Percentiles rank a stretch among this genome's conserved stretches.
Conservation (phyloP, 2,113 vertebrate genomes). For the Oenanthe oenanthe region DNA sequence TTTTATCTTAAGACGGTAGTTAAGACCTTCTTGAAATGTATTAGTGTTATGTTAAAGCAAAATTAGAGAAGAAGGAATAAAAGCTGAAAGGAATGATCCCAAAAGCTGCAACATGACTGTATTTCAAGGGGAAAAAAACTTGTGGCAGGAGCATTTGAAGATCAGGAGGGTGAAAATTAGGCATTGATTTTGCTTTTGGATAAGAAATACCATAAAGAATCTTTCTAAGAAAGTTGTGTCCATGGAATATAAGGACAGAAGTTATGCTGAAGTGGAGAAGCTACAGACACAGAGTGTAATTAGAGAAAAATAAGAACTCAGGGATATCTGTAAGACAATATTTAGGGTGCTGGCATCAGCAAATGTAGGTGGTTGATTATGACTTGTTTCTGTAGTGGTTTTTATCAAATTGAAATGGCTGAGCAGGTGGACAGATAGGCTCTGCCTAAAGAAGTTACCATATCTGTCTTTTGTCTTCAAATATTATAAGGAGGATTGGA, state of each 20-base stretch:
- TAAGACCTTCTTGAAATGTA: not conserved
- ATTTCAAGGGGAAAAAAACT: not conserved
- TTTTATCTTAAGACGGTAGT: not conserved
- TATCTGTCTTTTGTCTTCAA: not conserved
- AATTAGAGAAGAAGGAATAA: not conserved
- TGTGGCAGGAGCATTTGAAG: not conserved
- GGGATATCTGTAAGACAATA: not conserved
- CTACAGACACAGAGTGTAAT: not conserved
- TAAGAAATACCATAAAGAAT: not conserved
- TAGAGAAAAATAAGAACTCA: not conserved
- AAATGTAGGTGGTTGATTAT: not conserved
- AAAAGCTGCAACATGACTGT: not conserved
- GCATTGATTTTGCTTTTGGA: not conserved
- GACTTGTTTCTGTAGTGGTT: not conserved
- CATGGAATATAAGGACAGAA: not conserved
- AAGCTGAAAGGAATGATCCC: not conserved
- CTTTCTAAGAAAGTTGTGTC: not conserved
- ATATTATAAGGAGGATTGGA: rapidly evolving
- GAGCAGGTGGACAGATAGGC: not conserved
- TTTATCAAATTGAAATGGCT: not conserved
- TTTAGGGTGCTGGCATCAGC: not conserved
- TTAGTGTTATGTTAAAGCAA: not conserved
- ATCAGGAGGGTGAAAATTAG: not conserved
- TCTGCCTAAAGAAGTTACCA: not conserved
- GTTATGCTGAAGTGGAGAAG: not conserved